Evolutionary conservation across 2,888 invertebrate species (phyloP).

Genomic region (Ornithoptera alexandrae): DNA sequence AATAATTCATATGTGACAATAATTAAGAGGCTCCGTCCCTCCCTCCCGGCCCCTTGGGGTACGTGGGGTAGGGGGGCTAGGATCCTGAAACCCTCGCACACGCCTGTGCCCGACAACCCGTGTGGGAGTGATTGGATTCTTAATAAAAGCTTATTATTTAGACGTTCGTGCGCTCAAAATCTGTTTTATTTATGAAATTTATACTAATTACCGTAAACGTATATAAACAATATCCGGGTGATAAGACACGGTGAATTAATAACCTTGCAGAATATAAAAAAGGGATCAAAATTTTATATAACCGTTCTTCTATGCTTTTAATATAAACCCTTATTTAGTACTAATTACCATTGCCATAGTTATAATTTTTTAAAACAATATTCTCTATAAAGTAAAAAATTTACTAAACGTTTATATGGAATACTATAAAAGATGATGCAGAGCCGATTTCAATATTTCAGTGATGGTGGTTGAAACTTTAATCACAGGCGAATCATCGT

Average conservation of each 20-base stretch:
- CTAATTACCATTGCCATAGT: too few species aligned
- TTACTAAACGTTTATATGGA: too few species aligned
- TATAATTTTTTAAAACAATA: too few species aligned
- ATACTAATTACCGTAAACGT: constrained; percentile 10
- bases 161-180: constrained; percentile 20
- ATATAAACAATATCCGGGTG: neutral
- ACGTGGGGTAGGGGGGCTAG: constrained; percentile 40
- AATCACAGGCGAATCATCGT: too few species aligned
- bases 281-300: too few species aligned
- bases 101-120: constrained; percentile 34
- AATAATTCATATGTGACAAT: constrained; percentile 77
- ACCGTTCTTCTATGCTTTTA: too few species aligned
- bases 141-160: constrained; percentile 36
- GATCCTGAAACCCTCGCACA: constrained; percentile 49
- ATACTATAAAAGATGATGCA: too few species aligned
- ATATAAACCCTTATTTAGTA: too few species aligned
- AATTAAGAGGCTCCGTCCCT: constrained; percentile 61
- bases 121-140: constrained; percentile 46
- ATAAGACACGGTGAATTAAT: neutral
- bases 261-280: too few species aligned
- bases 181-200: constrained; percentile 13
- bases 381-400: too few species aligned
- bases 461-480: too few species aligned
- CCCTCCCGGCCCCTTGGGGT: constrained; percentile 48
- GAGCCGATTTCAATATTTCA: too few species aligned